Percentiles rank a stretch among this genome's conserved stretches.
phyloP scores from a whole-genome alignment of 35 echinoderm and acorn worm genomes.

The Apostichopus californicus region DNA sequence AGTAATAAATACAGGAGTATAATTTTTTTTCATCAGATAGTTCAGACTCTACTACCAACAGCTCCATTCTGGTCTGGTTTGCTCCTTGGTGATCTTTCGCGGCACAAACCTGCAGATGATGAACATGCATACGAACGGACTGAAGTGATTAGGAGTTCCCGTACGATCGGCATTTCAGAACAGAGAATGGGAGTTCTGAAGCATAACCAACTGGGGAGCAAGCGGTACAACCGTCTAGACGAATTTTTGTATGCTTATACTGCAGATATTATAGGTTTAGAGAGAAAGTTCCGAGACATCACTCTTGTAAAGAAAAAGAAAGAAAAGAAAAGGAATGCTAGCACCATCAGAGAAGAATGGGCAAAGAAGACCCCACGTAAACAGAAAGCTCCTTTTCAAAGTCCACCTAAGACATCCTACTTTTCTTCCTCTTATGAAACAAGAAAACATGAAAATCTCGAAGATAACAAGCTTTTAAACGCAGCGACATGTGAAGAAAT shows the following conservation, averaged over 20 bases:
- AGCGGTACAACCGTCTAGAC: not conserved
- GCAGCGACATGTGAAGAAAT: too few species aligned
- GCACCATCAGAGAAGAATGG: constrained; percentile 18
- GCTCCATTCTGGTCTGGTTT: constrained; percentile 19
- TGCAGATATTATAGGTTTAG: not conserved
- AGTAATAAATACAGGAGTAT: constrained; percentile 8
- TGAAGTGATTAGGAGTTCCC: not conserved
- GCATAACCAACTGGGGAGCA: not conserved
- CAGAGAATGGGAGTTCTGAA: constrained; percentile 30
- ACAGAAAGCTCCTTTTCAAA: not conserved
- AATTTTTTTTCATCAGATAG: not conserved
- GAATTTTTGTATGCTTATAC: not conserved
- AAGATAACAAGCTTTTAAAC: not conserved
- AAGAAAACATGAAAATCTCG: not conserved
- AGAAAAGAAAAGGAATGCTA: not conserved
- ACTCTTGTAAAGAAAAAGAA: not conserved
- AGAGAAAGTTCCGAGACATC: not conserved
- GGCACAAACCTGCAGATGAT: not conserved
- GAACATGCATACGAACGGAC: not conserved
- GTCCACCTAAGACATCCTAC: not conserved
- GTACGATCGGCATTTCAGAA: constrained; percentile 10
- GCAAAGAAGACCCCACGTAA: not conserved
- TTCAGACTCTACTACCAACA: not conserved
- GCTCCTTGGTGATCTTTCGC: constrained; percentile 20
- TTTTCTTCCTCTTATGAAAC: not conserved